Evolutionary conservation across 2,113 vertebrate species (phyloP).

Genomic region (Mastomys coucha): DNA sequence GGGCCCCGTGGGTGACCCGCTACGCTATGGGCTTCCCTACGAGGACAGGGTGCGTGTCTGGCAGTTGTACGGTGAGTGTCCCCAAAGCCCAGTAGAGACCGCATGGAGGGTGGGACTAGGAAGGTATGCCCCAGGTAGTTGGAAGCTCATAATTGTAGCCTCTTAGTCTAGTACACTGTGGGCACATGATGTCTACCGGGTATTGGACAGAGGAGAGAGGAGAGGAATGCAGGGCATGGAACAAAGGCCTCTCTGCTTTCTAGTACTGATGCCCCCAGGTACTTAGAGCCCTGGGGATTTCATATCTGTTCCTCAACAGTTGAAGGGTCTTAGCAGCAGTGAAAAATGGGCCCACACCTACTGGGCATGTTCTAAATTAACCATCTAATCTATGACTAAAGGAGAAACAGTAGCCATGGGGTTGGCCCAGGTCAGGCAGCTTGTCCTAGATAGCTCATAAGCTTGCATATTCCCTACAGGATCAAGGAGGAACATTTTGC

Average conservation of each 20-base stretch:
- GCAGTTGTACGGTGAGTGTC: slow-evolving; percentile 95
- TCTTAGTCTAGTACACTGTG: neutral
- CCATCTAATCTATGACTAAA: neutral
- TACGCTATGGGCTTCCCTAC: slow-evolving; percentile 95
- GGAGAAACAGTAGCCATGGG: neutral
- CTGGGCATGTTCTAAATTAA: neutral
- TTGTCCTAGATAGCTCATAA: neutral
- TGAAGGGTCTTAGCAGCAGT: neutral
- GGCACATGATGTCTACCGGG: neutral
- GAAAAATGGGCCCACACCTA: neutral
- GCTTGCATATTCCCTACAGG: neutral
- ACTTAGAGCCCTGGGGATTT: neutral
- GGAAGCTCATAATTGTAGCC: neutral
- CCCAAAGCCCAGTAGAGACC: accelerated
- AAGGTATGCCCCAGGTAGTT: too few relatives aligned
- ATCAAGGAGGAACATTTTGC: neutral
- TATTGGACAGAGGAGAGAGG: neutral
- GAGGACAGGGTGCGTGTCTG: slow-evolving; percentile 96
- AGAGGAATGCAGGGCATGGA: neutral
- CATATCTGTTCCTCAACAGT: too few relatives aligned
- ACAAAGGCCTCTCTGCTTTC: neutral
- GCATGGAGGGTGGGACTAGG: accelerated
- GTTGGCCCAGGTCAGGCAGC: neutral
- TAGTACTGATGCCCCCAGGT: neutral
- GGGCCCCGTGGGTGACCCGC: slow-evolving; percentile 96